phyloP scores from a whole-genome alignment of 2,113 vertebrate species.

The Orycteropus afer region DNA sequence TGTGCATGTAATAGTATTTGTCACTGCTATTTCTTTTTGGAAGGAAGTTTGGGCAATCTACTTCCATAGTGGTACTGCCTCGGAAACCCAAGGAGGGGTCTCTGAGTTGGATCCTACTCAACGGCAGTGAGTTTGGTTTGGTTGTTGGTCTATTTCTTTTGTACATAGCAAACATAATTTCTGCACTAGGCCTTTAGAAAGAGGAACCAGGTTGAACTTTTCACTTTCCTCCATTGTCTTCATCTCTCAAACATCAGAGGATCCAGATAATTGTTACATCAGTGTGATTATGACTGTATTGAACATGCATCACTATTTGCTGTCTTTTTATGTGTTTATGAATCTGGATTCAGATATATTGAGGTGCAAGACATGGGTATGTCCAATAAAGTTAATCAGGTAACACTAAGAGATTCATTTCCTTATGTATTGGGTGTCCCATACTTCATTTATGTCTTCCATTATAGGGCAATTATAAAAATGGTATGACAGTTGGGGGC shows the following conservation, averaged over 20 bases:
- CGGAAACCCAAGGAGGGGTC: too few relatives aligned
- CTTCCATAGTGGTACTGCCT: too few relatives aligned
- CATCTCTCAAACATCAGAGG: neutral
- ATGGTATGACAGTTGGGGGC: too few relatives aligned
- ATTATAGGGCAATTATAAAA: neutral
- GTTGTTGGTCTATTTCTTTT: too few relatives aligned
- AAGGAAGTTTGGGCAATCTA: too few relatives aligned
- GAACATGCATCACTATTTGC: neutral
- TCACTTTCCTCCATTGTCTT: neutral
- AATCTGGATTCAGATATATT: neutral
- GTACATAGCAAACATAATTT: too few relatives aligned
- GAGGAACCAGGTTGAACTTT: neutral
- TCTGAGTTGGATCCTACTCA: too few relatives aligned
- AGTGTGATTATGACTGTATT: neutral
- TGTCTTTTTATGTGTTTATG: neutral
- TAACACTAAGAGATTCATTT: neutral
- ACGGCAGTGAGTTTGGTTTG: too few relatives aligned
- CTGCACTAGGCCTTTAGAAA: neutral
- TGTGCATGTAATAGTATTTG: too few relatives aligned
- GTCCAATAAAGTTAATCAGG: neutral
- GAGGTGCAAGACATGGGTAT: neutral
- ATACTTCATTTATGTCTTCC: slow-evolving; percentile 20
- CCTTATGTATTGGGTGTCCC: neutral
- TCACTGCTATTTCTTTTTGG: too few relatives aligned
- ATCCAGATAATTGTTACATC: neutral